Evolutionary conservation across 2,888 invertebrate genomes (phyloP), one percentile per base, ranked within the genome.

Genomic region (Drosophila mayaguana): DNA sequence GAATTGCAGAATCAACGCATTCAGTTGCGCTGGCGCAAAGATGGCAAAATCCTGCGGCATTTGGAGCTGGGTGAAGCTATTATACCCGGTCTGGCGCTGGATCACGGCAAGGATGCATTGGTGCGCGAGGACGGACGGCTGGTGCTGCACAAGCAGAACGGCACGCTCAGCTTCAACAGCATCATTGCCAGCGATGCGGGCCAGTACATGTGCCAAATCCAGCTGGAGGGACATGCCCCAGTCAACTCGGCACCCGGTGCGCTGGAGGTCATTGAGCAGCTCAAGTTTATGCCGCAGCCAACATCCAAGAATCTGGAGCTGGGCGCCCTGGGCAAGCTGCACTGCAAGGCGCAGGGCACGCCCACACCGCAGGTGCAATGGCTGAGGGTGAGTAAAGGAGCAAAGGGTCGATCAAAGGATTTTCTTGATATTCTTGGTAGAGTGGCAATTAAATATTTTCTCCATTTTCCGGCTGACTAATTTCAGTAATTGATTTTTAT

Each of bases 261-360:
- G 46, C 54, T 93, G 69, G 87, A 89, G 80, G 82, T 94, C 91
- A 88, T 93, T 94, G 97, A 97, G 92, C 95, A 95, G 92, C 94
- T 98, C 3, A 98, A 97, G 92, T 98, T 98, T 92, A 95, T 95
- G 46, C 97, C 98, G 0, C 93, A 92, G 63, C 98, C 98, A 0
- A 96, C 97, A 54, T 97, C 96, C 90, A 96, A 96, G 91, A 96
- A 96, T 83, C 93, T 98, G 64, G 98, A 98, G 91, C 93, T 98
- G 57, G 96, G 96, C 63, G 95, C 96, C 18, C 94, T 96, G 1
- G 96, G 96, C 2, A 97, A 96, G 93, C 95, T 98, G 63, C 97
- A 97, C 84, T 98, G 98, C 93, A 97, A 97, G 91, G 98, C 98
- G 0, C 97, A 97, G 85, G 98, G 98, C 0, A 95, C 93, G 8